These are phyloP conservation scores for Folsomia candida DNA, from an alignment of 2,888 invertebrate genomes.

Conservation along the genomic window DNA sequence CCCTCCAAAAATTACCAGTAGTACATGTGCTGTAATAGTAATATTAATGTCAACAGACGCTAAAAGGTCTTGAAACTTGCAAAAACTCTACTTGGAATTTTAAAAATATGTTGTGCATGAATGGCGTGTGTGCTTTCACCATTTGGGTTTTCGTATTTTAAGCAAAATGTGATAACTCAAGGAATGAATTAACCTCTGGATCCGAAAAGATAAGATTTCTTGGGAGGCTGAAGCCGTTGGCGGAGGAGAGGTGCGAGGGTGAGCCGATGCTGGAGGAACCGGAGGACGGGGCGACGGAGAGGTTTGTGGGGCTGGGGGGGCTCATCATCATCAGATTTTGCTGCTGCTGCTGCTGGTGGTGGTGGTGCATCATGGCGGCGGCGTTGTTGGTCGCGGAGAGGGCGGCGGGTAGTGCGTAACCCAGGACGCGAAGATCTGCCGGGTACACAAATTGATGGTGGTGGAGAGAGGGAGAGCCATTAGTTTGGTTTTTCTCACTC, in stretches of 20 bases:
- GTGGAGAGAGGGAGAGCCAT: conserved; percentile 38
- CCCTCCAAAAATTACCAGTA: conserved; percentile 3
- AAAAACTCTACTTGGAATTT: too few relatives aligned
- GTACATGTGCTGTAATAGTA: background rate
- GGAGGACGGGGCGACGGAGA: conserved; percentile 20
- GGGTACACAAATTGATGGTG: conserved; percentile 50
- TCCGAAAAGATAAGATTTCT: conserved; percentile 49
- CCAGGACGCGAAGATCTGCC: conserved; percentile 47
- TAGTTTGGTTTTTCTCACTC: conserved; percentile 41
- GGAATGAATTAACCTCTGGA: conserved; percentile 38
- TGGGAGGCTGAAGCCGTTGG: conserved; percentile 42
- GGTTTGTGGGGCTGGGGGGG: conserved; percentile 35
- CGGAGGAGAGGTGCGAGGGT: conserved; percentile 22
- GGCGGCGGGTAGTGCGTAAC: conserved; percentile 41
- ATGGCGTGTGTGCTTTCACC: too few relatives aligned
- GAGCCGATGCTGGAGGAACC: conserved; percentile 21
- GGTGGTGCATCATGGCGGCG: too few relatives aligned
- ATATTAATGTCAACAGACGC: background rate
- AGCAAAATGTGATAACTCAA: conserved; percentile 13
- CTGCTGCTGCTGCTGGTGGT: too few relatives aligned
- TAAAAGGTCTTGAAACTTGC: too few relatives aligned
- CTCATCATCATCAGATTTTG: conserved; percentile 24
- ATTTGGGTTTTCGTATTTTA: conserved; percentile 3
- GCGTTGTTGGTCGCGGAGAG: conserved; percentile 3
- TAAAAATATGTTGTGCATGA: too few relatives aligned